Conservation (phyloP, 2,888 invertebrate species). For the Eristalis arbustorum region DNA sequence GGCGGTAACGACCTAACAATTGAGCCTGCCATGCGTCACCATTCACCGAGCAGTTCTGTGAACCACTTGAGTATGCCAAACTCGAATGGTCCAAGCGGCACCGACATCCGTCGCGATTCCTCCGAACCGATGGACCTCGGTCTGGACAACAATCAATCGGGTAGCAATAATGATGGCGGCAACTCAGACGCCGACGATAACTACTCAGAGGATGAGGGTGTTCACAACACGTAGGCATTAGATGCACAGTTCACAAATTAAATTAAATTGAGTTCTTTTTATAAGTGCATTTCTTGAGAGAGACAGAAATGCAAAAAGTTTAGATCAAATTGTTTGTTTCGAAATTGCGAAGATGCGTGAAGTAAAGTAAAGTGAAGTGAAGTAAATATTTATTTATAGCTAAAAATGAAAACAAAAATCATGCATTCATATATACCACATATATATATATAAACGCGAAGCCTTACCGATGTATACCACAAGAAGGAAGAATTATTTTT, state of each 20-base stretch:
- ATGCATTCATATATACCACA: neutral
- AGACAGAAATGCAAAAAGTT: conserved; percentile 10
- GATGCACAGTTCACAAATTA: conserved; percentile 25
- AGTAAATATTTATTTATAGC: conserved; percentile 53
- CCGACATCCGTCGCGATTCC: conserved; percentile 77
- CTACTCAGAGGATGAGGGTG: conserved; percentile 80
- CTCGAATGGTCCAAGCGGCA: conserved; percentile 56
- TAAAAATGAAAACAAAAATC: conserved; percentile 38
- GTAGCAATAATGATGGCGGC: conserved; percentile 77
- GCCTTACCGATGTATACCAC: conserved; percentile 80
- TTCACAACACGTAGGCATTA: conserved; percentile 77
- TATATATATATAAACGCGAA: conserved; percentile 75
- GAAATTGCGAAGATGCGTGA: conserved; percentile 51
- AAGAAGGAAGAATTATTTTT: conserved; percentile 39
- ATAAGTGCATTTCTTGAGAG: conserved; percentile 25
- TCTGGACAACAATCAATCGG: conserved; percentile 77
- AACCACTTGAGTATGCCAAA: conserved; percentile 62
- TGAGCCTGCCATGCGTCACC: conserved; percentile 77
- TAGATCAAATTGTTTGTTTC: conserved; percentile 25
- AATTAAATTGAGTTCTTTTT: conserved; percentile 39
- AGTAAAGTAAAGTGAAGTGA: conserved; percentile 39
- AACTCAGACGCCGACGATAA: conserved; percentile 79
- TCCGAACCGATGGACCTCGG: conserved; percentile 80
- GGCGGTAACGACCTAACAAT: conserved; percentile 74
- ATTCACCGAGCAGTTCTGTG: conserved; percentile 71